These are phyloP conservation scores for Gonioctena quinquepunctata DNA, from an alignment of 1,140 invertebrate genomes.

Conservation along the genomic window DNA sequence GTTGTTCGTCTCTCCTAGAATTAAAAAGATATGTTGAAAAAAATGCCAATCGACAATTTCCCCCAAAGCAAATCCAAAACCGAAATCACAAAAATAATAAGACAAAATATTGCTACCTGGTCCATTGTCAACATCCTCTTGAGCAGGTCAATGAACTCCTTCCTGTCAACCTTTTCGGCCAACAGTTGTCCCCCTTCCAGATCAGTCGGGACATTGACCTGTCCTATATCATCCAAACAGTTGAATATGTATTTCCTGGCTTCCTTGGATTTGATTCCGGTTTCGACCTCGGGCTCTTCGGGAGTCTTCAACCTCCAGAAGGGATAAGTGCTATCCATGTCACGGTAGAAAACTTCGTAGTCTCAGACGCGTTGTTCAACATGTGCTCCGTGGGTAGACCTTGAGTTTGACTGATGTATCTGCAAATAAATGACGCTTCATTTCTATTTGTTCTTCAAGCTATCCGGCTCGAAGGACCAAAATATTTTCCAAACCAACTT, in stretches of 20 bases:
- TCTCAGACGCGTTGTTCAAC: slow-evolving; percentile 98
- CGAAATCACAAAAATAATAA: slow-evolving; percentile 1
- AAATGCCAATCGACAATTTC: no score
- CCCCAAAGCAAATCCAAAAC: no score
- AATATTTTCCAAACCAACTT: no score
- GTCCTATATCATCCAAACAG: slow-evolving; percentile 97
- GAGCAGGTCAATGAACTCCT: slow-evolving; percentile 95
- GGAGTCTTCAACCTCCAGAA: slow-evolving; percentile 98
- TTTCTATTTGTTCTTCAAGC: no score
- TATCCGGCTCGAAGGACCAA: no score
- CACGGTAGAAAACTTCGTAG: slow-evolving; percentile 98
- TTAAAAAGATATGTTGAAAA: not conserved
- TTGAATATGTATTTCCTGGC: slow-evolving; percentile 99
- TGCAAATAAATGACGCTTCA: no score
- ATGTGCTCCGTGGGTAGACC: slow-evolving; percentile 95
- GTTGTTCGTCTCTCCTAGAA: slow-evolving; percentile 86
- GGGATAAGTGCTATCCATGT: slow-evolving; percentile 94
- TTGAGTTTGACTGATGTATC: slow-evolving; percentile 86
- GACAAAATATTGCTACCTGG: slow-evolving; percentile 73
- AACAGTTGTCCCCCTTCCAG: slow-evolving; percentile 92
- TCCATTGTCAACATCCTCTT: slow-evolving; percentile 98
- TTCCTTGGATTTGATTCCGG: slow-evolving; percentile 98
- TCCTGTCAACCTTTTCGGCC: slow-evolving; percentile 93
- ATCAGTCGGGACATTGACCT: slow-evolving; percentile 96
- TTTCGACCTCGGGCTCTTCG: slow-evolving; percentile 97